Percentiles rank a stretch among this genome's conserved stretches.
Conservation (phyloP, 2,113 vertebrate species). For the Ia io region DNA sequence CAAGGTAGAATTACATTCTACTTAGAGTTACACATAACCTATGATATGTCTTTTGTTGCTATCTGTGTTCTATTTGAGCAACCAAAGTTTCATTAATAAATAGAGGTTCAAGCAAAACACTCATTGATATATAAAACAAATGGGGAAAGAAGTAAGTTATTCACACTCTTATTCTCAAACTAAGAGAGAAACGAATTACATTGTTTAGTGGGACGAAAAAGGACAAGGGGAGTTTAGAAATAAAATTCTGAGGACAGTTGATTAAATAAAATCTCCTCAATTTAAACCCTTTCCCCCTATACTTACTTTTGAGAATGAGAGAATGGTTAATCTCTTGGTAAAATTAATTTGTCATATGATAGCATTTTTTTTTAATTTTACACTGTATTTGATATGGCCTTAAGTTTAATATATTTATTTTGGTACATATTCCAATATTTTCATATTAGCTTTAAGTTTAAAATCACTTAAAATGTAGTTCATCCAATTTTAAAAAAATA, state of each 20-base stretch:
- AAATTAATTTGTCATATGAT: neutral
- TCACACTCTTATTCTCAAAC: neutral
- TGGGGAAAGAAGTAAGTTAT: neutral
- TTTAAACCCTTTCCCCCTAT: neutral
- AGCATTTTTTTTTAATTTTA: neutral
- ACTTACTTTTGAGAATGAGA: neutral
- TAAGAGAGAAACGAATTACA: neutral
- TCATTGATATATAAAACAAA: neutral
- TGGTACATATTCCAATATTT: constrained; percentile 72
- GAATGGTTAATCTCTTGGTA: neutral
- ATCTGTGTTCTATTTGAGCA: neutral
- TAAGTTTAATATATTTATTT: constrained; percentile 70
- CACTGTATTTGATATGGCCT: constrained; percentile 68
- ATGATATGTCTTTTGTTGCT: neutral
- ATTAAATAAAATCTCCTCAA: neutral
- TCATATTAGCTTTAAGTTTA: constrained; percentile 80
- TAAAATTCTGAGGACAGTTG: neutral
- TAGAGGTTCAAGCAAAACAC: neutral
- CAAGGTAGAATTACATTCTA: neutral
- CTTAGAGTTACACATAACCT: neutral
- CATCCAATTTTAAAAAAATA: neutral
- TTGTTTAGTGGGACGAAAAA: neutral
- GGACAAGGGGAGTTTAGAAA: neutral
- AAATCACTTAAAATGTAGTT: constrained; percentile 64
- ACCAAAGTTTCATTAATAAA: neutral